Conservation (phyloP, 2,113 vertebrate species). For the Ptyas mucosa region DNA sequence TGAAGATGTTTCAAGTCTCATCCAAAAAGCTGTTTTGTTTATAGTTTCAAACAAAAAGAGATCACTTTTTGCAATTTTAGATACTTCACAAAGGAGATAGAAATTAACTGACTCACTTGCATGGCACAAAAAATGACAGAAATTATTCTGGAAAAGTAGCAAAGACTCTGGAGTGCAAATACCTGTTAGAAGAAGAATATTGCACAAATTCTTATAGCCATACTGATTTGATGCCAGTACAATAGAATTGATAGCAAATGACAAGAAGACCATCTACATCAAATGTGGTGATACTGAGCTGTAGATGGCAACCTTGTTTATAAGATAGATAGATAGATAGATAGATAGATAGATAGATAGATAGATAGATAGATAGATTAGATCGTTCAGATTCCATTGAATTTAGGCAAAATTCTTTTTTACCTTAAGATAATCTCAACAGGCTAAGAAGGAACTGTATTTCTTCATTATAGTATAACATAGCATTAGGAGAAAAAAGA, state of each 20-base stretch:
- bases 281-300: neutral
- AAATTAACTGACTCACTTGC: neutral
- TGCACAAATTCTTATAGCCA: neutral
- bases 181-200: neutral
- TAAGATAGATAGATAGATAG: too few relatives aligned
- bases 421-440: neutral
- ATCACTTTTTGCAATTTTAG: neutral
- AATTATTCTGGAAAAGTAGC: neutral
- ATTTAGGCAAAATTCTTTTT: neutral
- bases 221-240: neutral
- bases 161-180: neutral
- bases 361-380: neutral
- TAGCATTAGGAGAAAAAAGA: neutral
- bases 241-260: neutral
- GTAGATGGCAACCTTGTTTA: neutral
- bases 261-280: neutral
- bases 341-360: too few relatives aligned
- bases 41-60: neutral
- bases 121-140: neutral
- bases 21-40: neutral
- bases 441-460: neutral
- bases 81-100: neutral
- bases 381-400: neutral
- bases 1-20: too few relatives aligned
- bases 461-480: neutral